Conservation (phyloP, 2,113 vertebrate genomes). For the Lonchura striata region DNA sequence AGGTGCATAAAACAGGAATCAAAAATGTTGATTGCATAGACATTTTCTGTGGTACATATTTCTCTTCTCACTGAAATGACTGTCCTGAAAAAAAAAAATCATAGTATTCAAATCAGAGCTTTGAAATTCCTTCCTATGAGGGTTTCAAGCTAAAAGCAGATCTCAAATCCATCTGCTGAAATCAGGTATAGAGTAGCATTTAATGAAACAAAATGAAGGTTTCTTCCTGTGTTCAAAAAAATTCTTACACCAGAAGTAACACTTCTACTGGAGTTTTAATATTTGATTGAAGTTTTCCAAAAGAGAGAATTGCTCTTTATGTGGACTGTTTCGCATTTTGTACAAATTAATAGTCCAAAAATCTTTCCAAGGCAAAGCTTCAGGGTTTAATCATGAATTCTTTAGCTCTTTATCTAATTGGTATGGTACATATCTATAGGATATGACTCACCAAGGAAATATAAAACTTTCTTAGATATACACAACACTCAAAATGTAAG, state of each 20-base stretch:
- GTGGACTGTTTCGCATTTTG: background rate
- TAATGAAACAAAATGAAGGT: background rate
- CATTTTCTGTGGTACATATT: background rate
- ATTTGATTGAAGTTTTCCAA: background rate
- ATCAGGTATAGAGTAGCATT: conserved; percentile 10
- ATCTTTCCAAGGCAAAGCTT: background rate
- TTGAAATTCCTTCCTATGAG: background rate
- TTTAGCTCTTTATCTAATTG: background rate
- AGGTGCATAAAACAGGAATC: background rate
- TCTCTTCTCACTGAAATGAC: background rate
- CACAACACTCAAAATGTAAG: background rate
- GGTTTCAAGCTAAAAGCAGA: background rate
- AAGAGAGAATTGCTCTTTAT: background rate
- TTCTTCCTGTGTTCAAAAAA: background rate
- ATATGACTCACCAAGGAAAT: background rate
- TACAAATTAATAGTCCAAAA: background rate
- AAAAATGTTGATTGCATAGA: background rate
- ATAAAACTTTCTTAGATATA: background rate
- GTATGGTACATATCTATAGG: background rate
- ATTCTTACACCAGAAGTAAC: background rate
- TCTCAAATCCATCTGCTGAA: conserved; percentile 36
- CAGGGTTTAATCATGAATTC: background rate
- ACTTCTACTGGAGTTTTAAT: background rate
- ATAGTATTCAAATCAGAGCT: background rate
- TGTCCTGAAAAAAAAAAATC: background rate